A percentile compares a stretch with the other conserved stretches of the same genome.
These are phyloP conservation scores for Scartelaos histophorus DNA, from an alignment of 2,113 vertebrate species.

Conservation along the genomic window DNA sequence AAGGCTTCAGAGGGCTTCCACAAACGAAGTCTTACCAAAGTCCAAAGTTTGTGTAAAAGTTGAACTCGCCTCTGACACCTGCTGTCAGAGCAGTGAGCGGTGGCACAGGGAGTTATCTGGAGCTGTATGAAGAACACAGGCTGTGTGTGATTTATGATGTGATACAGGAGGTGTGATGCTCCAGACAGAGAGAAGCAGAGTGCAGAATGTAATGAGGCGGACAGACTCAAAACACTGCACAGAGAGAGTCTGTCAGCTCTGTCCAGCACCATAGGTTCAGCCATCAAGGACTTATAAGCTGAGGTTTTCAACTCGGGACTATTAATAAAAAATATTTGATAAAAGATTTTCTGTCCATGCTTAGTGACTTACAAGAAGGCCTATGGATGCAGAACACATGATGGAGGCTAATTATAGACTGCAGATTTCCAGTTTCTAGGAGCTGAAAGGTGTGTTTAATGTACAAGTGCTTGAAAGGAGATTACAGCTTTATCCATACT, in stretches of 20 bases:
- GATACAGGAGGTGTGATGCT: background rate
- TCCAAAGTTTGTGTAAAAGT: background rate
- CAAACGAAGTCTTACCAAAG: background rate
- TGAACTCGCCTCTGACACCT: background rate
- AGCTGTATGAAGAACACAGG: slow-evolving; percentile 5
- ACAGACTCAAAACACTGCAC: background rate
- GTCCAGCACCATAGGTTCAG: background rate
- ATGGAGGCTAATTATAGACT: background rate
- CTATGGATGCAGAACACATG: background rate
- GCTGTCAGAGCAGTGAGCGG: slow-evolving; percentile 15
- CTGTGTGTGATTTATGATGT: slow-evolving; percentile 16
- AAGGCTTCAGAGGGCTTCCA: background rate
- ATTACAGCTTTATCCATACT: background rate
- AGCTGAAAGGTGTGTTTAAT: background rate
- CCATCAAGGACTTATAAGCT: background rate
- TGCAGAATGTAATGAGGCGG: background rate
- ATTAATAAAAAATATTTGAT: too few relatives aligned
- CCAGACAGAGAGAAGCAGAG: background rate
- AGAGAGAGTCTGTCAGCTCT: background rate
- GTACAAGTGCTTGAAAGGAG: background rate
- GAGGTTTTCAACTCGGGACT: background rate
- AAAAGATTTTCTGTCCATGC: too few relatives aligned
- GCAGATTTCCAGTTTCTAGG: background rate
- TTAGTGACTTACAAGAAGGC: too few relatives aligned
- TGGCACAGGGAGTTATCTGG: slow-evolving; percentile 12